Base-by-base conservation (phyloP, 2,113 vertebrate genomes). In the Heptranchias perlo region DNA sequence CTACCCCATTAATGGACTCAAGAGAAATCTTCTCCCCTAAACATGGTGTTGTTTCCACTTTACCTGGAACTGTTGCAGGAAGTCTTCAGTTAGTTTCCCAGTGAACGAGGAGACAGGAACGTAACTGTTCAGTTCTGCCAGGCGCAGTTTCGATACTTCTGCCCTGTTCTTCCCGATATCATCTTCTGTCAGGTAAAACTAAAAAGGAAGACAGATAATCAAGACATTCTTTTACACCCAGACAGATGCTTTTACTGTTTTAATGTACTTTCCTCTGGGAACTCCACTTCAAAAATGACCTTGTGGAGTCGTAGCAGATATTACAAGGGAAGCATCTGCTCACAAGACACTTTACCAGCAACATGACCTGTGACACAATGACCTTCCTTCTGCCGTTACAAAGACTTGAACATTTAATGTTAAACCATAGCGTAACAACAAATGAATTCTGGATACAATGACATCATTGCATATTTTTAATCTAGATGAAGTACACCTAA, bases 141-240 rank as follows among this genome's bases (percentile, higher is more conserved):
- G 97, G 58, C 47, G 97, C 3, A 3, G 73, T 0, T 96, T 96
- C 61, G 98, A 99, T 0, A 97, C 98, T 82, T 97, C 1, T 0
- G 99, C 99, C 89, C 98, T 97, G 96, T 98, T 99, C 96, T 96
- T 97, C 82, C 97, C 98, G 39, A 99, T 93, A 67, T 98, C 96
- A 0, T 96, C 96, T 96, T 98, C 98, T 25, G 96, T 96, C 96
- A 99, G 97, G 95, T 98, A 98, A 97, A 99, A 98, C 99, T 99
- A 95, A 87, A 96, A n/a, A 92, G 6, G 25, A 18, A 44, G 58
- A 96, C 14, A 62, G 92, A 82, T 35, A n/a, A 49, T 52, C 86
- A 93, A 16, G 62, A 69, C 18, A 96, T 94, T 11, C 31, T 52
- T 78, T 93, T 14, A 10, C 91, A 93, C 44, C 16, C 13, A 18